A percentile compares a stretch with the other conserved stretches of the same genome.
phyloP scores from a whole-genome alignment of 2,113 vertebrate genomes.

The Grus americana region DNA sequence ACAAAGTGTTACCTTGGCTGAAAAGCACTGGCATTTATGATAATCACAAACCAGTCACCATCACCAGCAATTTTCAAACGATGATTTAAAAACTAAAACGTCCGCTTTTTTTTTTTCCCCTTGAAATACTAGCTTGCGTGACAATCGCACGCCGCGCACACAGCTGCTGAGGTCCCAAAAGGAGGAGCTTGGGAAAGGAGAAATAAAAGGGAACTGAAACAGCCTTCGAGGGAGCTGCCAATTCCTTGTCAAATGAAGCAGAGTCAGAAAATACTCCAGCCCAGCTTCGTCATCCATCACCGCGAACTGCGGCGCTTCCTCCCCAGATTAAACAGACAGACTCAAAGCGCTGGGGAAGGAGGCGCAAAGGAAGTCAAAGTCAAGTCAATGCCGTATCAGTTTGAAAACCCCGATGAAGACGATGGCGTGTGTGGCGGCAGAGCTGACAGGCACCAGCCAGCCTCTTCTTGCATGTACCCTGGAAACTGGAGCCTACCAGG shows the following conservation, averaged over 20 bases:
- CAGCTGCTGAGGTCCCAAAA: not conserved
- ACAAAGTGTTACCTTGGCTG: not conserved
- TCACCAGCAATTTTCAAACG: not conserved
- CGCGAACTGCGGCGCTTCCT: not conserved
- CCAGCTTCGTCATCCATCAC: not conserved
- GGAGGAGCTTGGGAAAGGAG: not conserved
- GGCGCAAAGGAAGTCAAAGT: not conserved
- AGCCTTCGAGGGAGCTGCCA: not conserved
- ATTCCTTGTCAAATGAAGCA: not conserved
- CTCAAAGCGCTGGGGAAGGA: not conserved
- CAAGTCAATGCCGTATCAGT: not conserved
- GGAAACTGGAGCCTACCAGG: not conserved
- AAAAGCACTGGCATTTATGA: not conserved
- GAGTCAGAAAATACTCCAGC: not conserved
- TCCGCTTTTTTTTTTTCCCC: no score
- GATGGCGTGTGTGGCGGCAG: rapidly evolving
- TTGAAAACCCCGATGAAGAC: not conserved
- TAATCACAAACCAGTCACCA: not conserved
- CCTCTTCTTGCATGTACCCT: rapidly evolving
- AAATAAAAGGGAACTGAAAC: not conserved
- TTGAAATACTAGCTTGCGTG: not conserved
- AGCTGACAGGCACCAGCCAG: not conserved
- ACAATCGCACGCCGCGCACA: not conserved
- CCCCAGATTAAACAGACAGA: not conserved
- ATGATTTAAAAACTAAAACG: not conserved